Evolutionary conservation across 2,797 vertebrate genomes (phyloP), one percentile per base, ranked within the genome.

Genomic region (Hypotaenidia philippensis): DNA sequence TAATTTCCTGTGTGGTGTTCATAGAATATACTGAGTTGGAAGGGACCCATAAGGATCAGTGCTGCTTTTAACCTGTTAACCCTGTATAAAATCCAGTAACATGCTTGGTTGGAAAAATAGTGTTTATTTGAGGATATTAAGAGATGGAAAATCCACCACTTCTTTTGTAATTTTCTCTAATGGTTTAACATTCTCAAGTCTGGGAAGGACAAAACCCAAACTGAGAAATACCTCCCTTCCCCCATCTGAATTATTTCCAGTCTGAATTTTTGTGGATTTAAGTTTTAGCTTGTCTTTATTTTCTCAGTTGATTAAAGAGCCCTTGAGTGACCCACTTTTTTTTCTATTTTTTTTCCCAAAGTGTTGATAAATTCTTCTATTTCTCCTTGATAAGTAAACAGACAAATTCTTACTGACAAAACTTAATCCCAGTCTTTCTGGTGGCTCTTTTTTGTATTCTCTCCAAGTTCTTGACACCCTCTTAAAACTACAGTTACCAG

Each of bases 341-440:
- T 71, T 1, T 27, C 41, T 60, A 5, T 15, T 66, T 26, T 31
- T 69, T 60, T 56, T 9, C 0, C 21, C 7, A 11, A 60, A 93
- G 26, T 31, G 29, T 86, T 78, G 77, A 66, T 88, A 81, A 60
- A 83, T 75, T n/a, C 26, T 81, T 83, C 72, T 90, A 16, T 61
- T 92, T 83, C 31, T 93, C 36, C 47, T 84, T 82, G 55, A 76
- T 63, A 84, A 86, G 63, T 61, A 78, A 92, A 86, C 56, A 91
- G 53, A 68, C 0, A 68, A 65, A 70, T 41, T 83, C 32, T 80
- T 71, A 65, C 16, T 47, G 12, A 18, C 21, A 76, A 79, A 66
- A 14, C 44, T 16, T 76, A 65, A 49, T 52, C 21, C 10, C 25
- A 74, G 13, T 78, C 72, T 74, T 87, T 61, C 72, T 83, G 41